Evolutionary conservation across 2,888 invertebrate genomes (phyloP), one percentile per base, ranked within the genome.

Genomic region (Andrena hattorfiana): DNA sequence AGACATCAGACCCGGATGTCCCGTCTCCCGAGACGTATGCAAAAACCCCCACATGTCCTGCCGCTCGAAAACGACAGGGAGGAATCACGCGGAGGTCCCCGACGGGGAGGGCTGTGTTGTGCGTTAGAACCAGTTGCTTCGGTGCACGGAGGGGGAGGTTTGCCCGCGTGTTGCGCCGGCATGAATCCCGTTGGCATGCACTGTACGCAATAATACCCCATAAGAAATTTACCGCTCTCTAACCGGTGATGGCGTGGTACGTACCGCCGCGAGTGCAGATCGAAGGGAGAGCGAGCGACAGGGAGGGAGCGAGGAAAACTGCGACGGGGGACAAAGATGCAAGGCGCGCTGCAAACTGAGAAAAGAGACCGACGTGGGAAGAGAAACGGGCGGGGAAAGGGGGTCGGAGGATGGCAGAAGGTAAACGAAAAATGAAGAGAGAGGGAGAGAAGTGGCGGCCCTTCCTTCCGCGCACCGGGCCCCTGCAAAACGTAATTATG

Each of bases 401-500:
- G 49, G 42, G 56, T 7, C 8, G 56, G 67, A 30, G 54, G 32
- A 42, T 28, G 35, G 66, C 32, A 63, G 59, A 67, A 10, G 49
- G 23, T 13, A 54, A 64, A 66, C 62, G 70, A 62, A 2, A 42
- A 60, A 62, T 20, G 32, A 56, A 26, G 54, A 54, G 30, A 28
- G 60, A 54, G 32, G 35, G 4, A 32, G 63, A 26, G 32, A 49
- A n/a, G 71, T 74, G 68, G 77, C 67, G 78, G 84, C 60, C 87
- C 86, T 84, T 88, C 84, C 86, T 83, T 87, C 83, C 87, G 80
- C 77, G 82, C 85, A 86, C 84, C 87, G 81, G 85, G 86, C 88
- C 89, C 86, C 84, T 81, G 88, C 89, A 89, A 91, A 93, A 92
- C 90, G 93, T 91, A 93, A 94, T 94, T 94, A 94, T 94, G 93